Conservation (phyloP, 2,113 vertebrate genomes). For the Seriola dumerili region DNA sequence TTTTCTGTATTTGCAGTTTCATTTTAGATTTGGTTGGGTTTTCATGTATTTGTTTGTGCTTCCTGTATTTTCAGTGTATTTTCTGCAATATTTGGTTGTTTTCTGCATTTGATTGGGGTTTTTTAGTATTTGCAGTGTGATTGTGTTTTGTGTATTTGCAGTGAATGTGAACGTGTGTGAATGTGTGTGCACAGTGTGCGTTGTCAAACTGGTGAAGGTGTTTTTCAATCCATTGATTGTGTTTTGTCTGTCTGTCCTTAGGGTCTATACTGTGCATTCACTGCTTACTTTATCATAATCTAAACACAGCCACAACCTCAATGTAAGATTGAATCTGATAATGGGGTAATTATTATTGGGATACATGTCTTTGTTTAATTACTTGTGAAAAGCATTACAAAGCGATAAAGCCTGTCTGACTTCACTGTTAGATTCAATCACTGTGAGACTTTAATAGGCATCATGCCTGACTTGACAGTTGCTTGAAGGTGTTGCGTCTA, state of each 20-base stretch:
- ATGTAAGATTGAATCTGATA: conserved; percentile 30
- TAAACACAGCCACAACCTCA: not conserved
- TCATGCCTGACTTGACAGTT: conserved; percentile 74
- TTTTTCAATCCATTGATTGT: not conserved
- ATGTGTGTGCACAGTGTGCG: not conserved
- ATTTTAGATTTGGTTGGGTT: not conserved
- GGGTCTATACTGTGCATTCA: not conserved
- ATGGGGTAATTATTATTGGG: conserved; percentile 38
- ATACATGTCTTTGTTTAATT: conserved; percentile 48
- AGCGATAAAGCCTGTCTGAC: conserved; percentile 21
- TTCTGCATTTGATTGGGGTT: no score
- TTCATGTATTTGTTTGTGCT: not conserved
- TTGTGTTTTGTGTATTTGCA: not conserved
- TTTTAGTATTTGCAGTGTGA: not conserved
- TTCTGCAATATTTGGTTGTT: no score
- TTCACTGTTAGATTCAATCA: conserved; percentile 51
- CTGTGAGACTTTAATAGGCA: conserved; percentile 63
- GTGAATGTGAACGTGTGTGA: not conserved
- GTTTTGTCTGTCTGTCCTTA: not conserved
- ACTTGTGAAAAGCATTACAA: conserved; percentile 24
- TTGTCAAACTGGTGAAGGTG: not conserved
- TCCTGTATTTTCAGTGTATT: not conserved
- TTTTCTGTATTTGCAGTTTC: not conserved
- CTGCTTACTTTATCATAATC: conserved; percentile 11
- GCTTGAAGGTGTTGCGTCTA: conserved; percentile 72